These are phyloP conservation scores for Nyctereutes procyonoides DNA, from an alignment of 2,113 vertebrate genomes.

Conservation along the genomic window DNA sequence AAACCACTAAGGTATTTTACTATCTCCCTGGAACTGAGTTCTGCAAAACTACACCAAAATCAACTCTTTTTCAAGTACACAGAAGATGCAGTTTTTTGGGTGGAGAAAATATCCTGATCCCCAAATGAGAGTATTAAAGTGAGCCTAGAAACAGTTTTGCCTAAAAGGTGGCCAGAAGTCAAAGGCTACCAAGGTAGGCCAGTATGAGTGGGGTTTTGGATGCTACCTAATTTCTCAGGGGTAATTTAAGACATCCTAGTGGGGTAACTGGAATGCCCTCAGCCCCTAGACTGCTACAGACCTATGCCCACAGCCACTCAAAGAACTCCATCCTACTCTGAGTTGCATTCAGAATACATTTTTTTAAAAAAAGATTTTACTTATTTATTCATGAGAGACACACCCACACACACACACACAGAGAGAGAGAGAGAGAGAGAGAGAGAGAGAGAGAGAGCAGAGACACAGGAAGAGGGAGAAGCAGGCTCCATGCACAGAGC, in stretches of 20 bases:
- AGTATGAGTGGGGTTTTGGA: neutral
- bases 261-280: no score
- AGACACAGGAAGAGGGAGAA: no score
- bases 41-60: slow-evolving; percentile 16
- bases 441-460: no score
- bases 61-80: slow-evolving; percentile 9
- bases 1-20: slow-evolving; percentile 49
- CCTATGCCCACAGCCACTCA: neutral
- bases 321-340: neutral
- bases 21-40: slow-evolving; percentile 24
- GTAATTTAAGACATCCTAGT: no score
- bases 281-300: rapidly evolving
- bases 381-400: no score
- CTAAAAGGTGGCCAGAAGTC: neutral
- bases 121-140: neutral
- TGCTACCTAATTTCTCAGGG: neutral
- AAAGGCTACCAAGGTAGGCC: neutral
- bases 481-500: no score
- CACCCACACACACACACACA: no score
- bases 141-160: neutral
- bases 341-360: neutral
- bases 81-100: neutral
- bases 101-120: neutral
- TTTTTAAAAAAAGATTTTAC: no score
- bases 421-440: no score